A percentile compares a stretch with the other conserved stretches of the same genome.
Evolutionary conservation across 2,113 vertebrate genomes (phyloP).

Genomic region (Tragelaphus buxtoni): DNA sequence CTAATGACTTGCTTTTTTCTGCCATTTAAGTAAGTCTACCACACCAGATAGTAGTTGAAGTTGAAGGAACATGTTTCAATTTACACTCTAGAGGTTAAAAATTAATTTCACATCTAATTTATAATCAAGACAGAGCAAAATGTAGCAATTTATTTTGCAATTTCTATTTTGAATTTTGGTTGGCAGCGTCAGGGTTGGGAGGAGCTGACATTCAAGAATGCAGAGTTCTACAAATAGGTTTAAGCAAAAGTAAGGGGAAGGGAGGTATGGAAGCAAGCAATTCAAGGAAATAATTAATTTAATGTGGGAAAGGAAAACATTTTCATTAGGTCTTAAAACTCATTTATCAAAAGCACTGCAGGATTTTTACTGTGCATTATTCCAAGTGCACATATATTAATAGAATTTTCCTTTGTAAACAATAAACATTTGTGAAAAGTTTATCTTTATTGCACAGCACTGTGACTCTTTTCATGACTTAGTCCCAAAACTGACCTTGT

Average conservation of each 20-base stretch:
- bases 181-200: neutral
- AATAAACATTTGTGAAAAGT: constrained; percentile 30
- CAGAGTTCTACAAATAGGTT: neutral
- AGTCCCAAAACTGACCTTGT: constrained; percentile 46
- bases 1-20: neutral
- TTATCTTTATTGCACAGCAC: constrained; percentile 49
- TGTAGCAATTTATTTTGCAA: constrained; percentile 24
- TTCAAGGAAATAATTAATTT: neutral
- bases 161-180: constrained; percentile 50
- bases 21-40: neutral
- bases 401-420: constrained; percentile 34
- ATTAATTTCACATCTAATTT: neutral
- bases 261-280: neutral
- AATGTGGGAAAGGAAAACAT: neutral
- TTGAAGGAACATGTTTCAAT: constrained; percentile 30
- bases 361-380: neutral
- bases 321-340: neutral
- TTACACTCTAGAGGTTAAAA: constrained; percentile 37
- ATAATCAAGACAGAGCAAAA: neutral
- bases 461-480: constrained; percentile 56
- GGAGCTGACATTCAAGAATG: neutral
- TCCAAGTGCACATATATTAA: constrained; percentile 21
- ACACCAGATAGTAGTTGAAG: neutral
- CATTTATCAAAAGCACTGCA: neutral
- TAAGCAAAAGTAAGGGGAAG: neutral